Base-by-base conservation (phyloP, 2,113 vertebrate genomes). In the Gallinago media region DNA sequence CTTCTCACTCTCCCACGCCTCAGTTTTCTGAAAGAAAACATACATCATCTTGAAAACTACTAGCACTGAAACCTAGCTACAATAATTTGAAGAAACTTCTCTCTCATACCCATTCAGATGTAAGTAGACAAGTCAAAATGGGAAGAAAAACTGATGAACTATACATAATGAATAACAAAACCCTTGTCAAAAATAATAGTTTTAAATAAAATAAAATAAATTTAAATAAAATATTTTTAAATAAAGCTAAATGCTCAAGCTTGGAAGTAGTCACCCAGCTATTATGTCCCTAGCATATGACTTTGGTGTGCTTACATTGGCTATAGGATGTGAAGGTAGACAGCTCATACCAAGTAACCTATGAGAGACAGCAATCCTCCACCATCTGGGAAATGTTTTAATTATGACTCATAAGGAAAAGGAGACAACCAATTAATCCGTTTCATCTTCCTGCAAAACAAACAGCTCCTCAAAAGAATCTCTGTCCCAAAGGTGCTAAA, bases 1-100 rank as follows among this genome's bases (percentile, higher is more conserved):
- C 98, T 99, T 99, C 40, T 98, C 98, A 0, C 98, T 98, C 95
- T 99, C 99, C 99, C 99, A 99, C 7, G 84, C 85, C 96, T 99
- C 99, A 0, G 95, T 99, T 99, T 99, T 99, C 99, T 99, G 96
- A 78, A 98, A 96, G 52, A 84, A 88, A 71, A 80, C 2, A 74
- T 2, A 42, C 42, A 55, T 40, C 0, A 1, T 38, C 47, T 90
- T 59, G 77, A 85, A 65, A 63, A 89, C 8, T 25, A 34, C 27
- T 72, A 81, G 62, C 59, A 83, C 12, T 62, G n/a, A 88, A 87
- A 92, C 55, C 67, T 54, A 50, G 14, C 12, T 36, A n/a, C 23
- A 82, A 20, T 66, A 74, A 88, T 59, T 8, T 15, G 38, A 83
- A 56, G 34, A 55, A 86, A 47, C 2, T 27, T 42, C 0, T 61